Evolutionary conservation across 2,888 invertebrate species (phyloP).

Genomic region (Caenorhabditis panamensis): DNA sequence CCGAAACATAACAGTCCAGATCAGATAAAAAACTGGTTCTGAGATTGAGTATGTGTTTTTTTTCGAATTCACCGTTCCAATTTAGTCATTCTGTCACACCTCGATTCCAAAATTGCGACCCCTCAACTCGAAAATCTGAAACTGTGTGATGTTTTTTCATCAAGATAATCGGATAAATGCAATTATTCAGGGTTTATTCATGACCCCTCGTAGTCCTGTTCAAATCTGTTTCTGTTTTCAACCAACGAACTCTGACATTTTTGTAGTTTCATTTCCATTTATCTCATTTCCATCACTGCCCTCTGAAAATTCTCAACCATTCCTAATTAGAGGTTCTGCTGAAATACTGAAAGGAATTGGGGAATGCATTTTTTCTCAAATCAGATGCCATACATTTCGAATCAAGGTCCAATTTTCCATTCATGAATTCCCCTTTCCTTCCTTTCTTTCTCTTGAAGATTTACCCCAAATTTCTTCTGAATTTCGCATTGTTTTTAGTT

Average conservation of each 20-base stretch:
- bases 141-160: constrained; percentile 48
- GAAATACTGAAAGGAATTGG: constrained; percentile 24
- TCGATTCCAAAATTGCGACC: constrained; percentile 23
- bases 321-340: constrained; percentile 35
- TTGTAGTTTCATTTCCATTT: not conserved
- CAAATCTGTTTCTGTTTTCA: constrained; percentile 15
- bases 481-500: too few species aligned
- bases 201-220: constrained; percentile 43
- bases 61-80: constrained; percentile 41
- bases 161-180: constrained; percentile 68
- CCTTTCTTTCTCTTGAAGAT: constrained; percentile 13
- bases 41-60: constrained; percentile 22
- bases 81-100: constrained; percentile 47
- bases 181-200: constrained; percentile 72
- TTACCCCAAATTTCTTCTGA: not conserved
- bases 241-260: constrained; percentile 18
- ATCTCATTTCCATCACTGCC: not conserved
- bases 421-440: constrained; percentile 45
- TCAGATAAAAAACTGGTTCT: constrained; percentile 52
- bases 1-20: constrained; percentile 53
- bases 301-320: too few species aligned
- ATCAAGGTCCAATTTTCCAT: constrained; percentile 44
- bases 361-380: constrained; percentile 18
- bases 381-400: constrained; percentile 58
- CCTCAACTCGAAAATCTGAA: constrained; percentile 26